Evolutionary conservation across 1,140 invertebrate genomes (phyloP).

Genomic region (Ostrea denselamellosa): DNA sequence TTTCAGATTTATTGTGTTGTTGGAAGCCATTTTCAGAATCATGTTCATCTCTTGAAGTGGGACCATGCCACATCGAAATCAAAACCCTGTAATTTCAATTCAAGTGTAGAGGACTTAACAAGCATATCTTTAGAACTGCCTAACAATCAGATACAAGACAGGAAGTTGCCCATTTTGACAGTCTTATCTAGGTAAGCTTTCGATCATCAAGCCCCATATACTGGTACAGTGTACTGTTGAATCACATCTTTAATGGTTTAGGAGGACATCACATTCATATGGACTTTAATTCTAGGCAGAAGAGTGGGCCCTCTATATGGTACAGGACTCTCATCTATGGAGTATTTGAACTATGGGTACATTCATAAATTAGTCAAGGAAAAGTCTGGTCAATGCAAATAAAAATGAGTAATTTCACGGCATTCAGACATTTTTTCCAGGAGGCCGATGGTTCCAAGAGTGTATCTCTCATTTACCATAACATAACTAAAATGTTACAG

Average conservation of each 20-base stretch:
- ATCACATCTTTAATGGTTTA: background rate
- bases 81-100: background rate
- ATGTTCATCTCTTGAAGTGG: constrained; percentile 69
- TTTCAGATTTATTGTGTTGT: constrained; percentile 68
- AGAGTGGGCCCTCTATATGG: too few species aligned
- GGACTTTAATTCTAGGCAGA: too few species aligned
- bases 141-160: background rate
- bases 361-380: too few species aligned
- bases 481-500: too few species aligned
- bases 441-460: too few species aligned
- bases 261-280: too few species aligned
- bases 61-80: constrained; percentile 48
- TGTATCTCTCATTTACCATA: too few species aligned
- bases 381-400: too few species aligned
- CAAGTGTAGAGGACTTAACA: constrained; percentile 19
- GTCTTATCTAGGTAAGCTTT: background rate
- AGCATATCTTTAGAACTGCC: background rate
- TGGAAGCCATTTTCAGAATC: constrained; percentile 72
- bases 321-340: too few species aligned
- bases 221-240: background rate
- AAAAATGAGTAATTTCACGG: too few species aligned
- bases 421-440: too few species aligned
- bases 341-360: too few species aligned
- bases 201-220: background rate
- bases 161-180: background rate